Base-by-base conservation (phyloP, 2,113 vertebrate genomes). In the Hypanus sabinus region DNA sequence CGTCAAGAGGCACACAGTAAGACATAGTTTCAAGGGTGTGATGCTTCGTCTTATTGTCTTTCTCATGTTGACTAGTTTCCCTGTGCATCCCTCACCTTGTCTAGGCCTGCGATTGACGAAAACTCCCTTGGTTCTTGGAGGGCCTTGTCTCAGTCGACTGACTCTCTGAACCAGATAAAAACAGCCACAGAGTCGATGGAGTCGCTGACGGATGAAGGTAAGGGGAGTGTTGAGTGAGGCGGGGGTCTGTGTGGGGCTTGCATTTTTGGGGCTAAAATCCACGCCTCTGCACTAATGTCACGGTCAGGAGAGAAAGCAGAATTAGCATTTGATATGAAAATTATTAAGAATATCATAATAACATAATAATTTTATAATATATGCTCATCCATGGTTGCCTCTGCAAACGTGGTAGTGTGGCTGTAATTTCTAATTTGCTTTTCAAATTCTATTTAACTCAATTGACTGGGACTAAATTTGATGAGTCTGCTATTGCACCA, bases 201-300 rank as follows among this genome's bases (percentile, higher is more conserved):
- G 94, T 99, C 98, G 0, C 97, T 99, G 68, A 98, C 97, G 55
- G 99, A 99, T 81, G 99, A 99, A 96, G 99, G 99, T 99, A 95
- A 97, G 96, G 94, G 75, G 38, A 46, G 68, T 71, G 68, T 46
- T 70, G 62, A 46, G 68, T 92, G 90, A 24, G 80, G 16, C 3
- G 18, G 12, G 24, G 30, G 75, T 30, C 75, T n/a, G 2, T n/a
- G 76, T 77, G 76, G 11, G 76, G n/a, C 76, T 36, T 33, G 76
- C 22, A 33, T n/a, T 14, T 55, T 60, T 10, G n/a, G 30, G 60
- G 14, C 60, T 22, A 65, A 2, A n/a, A 6, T 30, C 62, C 60
- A n/a, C 10, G 76, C n/a, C 14, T 1, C 33, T 79, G 76, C 33
- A 0, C 30, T 2, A n/a, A 68, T 65, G 30, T 46, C 46, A 90